Conservation (phyloP, 2,888 invertebrate species). For the Cerceris ruficornis region DNA sequence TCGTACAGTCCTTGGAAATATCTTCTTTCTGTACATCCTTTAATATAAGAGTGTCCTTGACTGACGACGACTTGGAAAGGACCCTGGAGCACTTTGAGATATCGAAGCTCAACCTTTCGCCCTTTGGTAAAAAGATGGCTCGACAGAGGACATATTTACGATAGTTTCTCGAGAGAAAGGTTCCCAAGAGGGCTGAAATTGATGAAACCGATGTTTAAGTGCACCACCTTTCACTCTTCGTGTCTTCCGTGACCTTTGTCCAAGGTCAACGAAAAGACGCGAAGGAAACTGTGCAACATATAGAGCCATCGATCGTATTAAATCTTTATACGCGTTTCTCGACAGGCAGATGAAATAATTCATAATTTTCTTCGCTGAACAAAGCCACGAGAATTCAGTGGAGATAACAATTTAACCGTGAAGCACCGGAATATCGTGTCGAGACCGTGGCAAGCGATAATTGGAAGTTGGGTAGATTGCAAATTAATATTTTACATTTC, state of each 20-base stretch:
- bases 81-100: constrained; percentile 9
- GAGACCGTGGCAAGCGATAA: no score
- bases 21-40: neutral
- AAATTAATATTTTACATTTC: no score
- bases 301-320: neutral
- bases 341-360: no score
- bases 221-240: constrained; percentile 19
- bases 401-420: no score
- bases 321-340: neutral
- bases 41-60: constrained; percentile 12
- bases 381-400: no score
- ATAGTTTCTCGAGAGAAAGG: constrained; percentile 5
- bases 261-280: constrained; percentile 19
- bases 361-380: no score
- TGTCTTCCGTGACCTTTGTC: constrained; percentile 13
- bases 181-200: constrained; percentile 21
- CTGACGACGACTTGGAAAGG: neutral
- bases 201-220: constrained; percentile 31
- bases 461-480: no score
- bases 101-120: constrained; percentile 8
- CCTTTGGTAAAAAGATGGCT: constrained; percentile 17
- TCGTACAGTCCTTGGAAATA: neutral
- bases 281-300: no score
- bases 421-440: no score
- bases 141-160: constrained; percentile 17